These are phyloP conservation scores for Alosa alosa DNA, from an alignment of 2,113 vertebrate genomes.

Conservation along the genomic window DNA sequence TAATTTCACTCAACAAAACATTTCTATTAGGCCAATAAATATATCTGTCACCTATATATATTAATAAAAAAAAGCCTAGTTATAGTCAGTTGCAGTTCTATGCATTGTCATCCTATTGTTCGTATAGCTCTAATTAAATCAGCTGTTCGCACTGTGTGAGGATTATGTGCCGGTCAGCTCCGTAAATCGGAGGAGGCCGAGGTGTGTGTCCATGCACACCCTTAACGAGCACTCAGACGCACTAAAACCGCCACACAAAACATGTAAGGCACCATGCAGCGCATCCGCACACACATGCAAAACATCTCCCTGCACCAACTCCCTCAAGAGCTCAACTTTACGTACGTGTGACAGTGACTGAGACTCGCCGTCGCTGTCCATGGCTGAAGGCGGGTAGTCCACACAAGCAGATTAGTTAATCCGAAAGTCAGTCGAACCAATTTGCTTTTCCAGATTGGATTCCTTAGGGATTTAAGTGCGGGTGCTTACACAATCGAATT, in stretches of 20 bases:
- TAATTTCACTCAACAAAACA: background rate
- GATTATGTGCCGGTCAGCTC: background rate
- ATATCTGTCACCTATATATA: too few species aligned
- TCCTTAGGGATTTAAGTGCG: conserved; percentile 40
- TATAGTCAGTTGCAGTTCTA: background rate
- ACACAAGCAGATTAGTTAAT: conserved; percentile 35
- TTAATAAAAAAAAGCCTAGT: background rate
- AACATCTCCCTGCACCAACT: background rate
- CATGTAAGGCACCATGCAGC: background rate
- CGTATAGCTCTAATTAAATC: background rate
- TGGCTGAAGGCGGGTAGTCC: conserved; percentile 33
- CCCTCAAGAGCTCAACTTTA: conserved; percentile 12
- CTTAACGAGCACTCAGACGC: background rate
- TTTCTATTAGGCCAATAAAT: background rate
- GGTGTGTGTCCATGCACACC: background rate
- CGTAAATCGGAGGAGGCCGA: background rate
- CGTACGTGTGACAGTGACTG: conserved; percentile 38
- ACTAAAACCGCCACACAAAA: background rate
- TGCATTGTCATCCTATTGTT: background rate
- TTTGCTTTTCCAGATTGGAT: conserved; percentile 35
- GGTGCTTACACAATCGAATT: conserved; percentile 41
- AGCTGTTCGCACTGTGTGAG: background rate
- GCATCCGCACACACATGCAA: background rate
- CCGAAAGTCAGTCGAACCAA: conserved; percentile 35
- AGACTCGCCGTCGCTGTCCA: conserved; percentile 36